phyloP scores from a whole-genome alignment of 2,113 vertebrate species.

The Platysternon megacephalum region DNA sequence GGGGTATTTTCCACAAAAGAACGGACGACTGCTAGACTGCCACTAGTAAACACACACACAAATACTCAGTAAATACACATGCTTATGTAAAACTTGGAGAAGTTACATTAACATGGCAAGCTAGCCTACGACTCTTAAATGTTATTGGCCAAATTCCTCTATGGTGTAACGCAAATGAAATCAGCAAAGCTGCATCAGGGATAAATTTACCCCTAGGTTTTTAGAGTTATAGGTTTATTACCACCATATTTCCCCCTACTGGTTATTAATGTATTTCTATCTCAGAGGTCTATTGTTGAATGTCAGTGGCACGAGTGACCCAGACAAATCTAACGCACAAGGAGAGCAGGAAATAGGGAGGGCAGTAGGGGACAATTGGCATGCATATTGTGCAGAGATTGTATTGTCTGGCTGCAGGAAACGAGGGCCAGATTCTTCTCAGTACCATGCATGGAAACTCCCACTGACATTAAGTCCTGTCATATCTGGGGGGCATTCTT shows the following conservation, averaged over 20 bases:
- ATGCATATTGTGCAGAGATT: neutral
- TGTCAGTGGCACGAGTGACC: accelerated
- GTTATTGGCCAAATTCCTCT: neutral
- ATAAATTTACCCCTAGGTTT: neutral
- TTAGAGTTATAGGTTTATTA: neutral
- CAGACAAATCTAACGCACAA: neutral
- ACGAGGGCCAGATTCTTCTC: neutral
- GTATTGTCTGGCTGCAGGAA: neutral
- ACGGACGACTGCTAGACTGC: neutral
- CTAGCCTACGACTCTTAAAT: neutral
- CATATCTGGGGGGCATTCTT: accelerated
- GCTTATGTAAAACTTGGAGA: no score
- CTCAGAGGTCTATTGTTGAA: neutral
- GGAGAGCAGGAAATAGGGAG: neutral
- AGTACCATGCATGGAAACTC: neutral
- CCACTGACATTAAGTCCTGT: neutral
- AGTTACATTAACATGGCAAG: neutral
- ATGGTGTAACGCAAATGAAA: neutral
- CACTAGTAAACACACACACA: neutral
- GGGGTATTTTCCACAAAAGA: neutral
- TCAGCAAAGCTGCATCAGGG: neutral
- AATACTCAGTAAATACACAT: neutral
- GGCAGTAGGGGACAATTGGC: neutral
- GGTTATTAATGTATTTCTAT: neutral
- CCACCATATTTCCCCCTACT: neutral